A percentile compares a stretch with the other conserved stretches of the same genome.
These are phyloP conservation scores for Epinephelus moara DNA, from an alignment of 2,113 vertebrate genomes.

Conservation along the genomic window DNA sequence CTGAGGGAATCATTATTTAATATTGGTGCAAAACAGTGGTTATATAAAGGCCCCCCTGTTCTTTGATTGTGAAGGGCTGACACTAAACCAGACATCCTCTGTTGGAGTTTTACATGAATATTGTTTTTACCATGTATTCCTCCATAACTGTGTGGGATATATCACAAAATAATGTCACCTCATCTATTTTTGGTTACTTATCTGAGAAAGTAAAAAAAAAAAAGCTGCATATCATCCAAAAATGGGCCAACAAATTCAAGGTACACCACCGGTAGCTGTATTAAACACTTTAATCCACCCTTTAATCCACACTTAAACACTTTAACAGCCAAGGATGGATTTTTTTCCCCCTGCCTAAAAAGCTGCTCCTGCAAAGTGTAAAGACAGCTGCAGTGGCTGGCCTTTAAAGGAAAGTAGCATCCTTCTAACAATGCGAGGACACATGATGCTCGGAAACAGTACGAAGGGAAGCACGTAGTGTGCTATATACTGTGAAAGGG, in stretches of 20 bases:
- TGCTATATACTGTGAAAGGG: not conserved
- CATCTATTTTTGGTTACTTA: slow-evolving; percentile 16
- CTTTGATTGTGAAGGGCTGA: not conserved
- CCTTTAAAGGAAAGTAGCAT: slow-evolving; percentile 14
- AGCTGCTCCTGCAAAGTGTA: slow-evolving; percentile 24
- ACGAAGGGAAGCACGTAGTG: slow-evolving; percentile 1
- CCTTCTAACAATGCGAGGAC: not conserved
- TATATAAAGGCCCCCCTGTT: not conserved
- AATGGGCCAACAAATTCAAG: slow-evolving; percentile 31
- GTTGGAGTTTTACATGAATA: not conserved
- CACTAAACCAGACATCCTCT: not conserved
- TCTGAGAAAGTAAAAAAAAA: slow-evolving; percentile 2
- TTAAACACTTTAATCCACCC: slow-evolving; percentile 45
- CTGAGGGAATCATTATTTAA: slow-evolving; percentile 13
- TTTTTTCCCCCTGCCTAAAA: slow-evolving; percentile 25
- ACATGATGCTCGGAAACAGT: slow-evolving; percentile 1
- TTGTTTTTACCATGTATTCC: not conserved
- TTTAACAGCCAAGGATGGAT: slow-evolving; percentile 29
- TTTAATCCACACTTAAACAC: slow-evolving; percentile 45
- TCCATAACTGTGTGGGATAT: not conserved
- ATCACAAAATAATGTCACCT: slow-evolving; percentile 30
- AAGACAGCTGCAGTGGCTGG: not conserved
- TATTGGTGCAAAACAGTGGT: not conserved
- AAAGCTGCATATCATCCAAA: slow-evolving; percentile 15
- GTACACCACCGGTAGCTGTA: slow-evolving; percentile 27